Evolutionary conservation across 2,888 invertebrate genomes (phyloP).

Genomic region (Nematopogon swammerdamellus): DNA sequence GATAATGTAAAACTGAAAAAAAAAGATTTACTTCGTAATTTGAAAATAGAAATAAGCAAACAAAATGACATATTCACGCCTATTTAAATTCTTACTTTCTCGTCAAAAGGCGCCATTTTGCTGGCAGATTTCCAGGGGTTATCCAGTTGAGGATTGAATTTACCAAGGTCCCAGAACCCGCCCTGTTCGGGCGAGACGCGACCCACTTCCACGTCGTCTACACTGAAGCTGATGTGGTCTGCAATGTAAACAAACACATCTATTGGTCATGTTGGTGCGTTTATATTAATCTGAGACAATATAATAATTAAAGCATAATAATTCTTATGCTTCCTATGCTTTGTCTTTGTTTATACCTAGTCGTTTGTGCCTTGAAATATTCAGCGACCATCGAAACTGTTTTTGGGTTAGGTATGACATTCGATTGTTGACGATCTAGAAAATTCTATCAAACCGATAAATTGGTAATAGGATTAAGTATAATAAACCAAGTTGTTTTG

Average conservation of each 20-base stretch:
- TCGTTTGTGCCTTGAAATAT: neutral
- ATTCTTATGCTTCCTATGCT: neutral
- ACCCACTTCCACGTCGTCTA: slow-evolving; percentile 28
- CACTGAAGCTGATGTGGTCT: slow-evolving; percentile 20
- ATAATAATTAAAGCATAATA: neutral
- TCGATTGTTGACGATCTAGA: too few species aligned
- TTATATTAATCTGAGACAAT: neutral
- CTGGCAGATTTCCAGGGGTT: slow-evolving; percentile 32
- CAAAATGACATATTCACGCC: neutral
- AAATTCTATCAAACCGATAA: too few species aligned
- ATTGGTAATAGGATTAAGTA: too few species aligned
- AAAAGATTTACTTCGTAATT: too few species aligned
- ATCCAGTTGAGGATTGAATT: slow-evolving; percentile 25
- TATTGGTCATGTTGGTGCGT: neutral
- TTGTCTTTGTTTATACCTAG: neutral
- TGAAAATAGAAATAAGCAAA: neutral
- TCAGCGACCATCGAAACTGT: neutral
- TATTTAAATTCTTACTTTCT: slow-evolving; percentile 23
- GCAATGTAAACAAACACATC: too few species aligned
- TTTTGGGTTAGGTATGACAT: too few species aligned
- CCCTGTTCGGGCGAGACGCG: slow-evolving; percentile 26
- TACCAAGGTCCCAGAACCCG: slow-evolving; percentile 55
- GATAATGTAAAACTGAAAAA: slow-evolving; percentile 33
- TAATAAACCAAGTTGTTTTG: too few species aligned
- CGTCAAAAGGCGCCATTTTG: slow-evolving; percentile 53